Percentiles rank a stretch among this genome's conserved stretches.
Conservation (phyloP, 2,888 invertebrate genomes). For the Physocephala rufipes region DNA sequence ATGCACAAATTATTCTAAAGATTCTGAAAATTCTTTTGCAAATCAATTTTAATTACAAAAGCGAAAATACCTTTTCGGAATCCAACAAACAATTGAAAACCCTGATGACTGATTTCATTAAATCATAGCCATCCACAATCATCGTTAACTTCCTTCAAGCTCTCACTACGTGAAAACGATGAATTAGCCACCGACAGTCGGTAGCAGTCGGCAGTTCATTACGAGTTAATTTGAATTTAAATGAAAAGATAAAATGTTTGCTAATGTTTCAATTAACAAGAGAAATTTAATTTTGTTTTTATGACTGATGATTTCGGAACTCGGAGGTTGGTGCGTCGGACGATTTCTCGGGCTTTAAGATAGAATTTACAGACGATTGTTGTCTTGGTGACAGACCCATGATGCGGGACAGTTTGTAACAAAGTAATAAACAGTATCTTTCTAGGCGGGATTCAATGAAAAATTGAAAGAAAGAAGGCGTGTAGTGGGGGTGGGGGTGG, state of each 20-base stretch:
- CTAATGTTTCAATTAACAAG: conserved; percentile 57
- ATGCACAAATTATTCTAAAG: too few species aligned
- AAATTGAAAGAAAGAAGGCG: not conserved
- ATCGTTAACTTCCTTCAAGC: too few species aligned
- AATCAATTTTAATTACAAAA: too few species aligned
- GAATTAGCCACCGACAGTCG: not conserved
- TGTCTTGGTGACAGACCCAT: conserved; percentile 26
- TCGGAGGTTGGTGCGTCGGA: not conserved
- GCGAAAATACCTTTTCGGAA: too few species aligned
- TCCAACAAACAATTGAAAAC: too few species aligned
- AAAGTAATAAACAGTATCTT: too few species aligned
- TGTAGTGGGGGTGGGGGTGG: too few species aligned
- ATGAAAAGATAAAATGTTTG: conserved; percentile 38
- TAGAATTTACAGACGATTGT: not conserved
- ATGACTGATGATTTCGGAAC: conserved; percentile 37
- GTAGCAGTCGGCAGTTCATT: conserved; percentile 24
- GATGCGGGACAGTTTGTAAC: not conserved
- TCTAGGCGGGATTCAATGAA: not conserved
- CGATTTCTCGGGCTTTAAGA: not conserved
- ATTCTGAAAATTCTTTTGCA: too few species aligned
- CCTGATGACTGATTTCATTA: too few species aligned
- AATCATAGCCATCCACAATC: too few species aligned
- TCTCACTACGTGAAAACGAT: too few species aligned
- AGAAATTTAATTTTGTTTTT: conserved; percentile 60
- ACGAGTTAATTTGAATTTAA: conserved; percentile 38